Conservation (phyloP, 2,113 vertebrate species). For the Lipotes vexillifer region DNA sequence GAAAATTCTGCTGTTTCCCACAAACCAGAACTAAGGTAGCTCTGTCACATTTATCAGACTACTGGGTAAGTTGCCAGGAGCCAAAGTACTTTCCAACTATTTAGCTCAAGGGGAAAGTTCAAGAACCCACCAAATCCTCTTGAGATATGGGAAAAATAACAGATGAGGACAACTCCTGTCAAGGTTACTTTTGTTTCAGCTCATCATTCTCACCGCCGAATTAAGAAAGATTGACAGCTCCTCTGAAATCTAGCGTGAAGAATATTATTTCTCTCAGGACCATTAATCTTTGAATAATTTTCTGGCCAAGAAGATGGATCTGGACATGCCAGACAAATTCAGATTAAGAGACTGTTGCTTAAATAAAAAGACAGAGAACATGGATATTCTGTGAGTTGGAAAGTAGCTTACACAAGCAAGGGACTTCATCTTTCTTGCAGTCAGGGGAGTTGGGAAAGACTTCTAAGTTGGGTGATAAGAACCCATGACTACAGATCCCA, state of each 20-base stretch:
- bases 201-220: slow-evolving; percentile 2
- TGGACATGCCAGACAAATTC: slow-evolving; percentile 36
- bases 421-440: not conserved
- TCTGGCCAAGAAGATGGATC: not conserved
- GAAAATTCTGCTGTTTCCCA: slow-evolving; percentile 49
- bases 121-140: slow-evolving; percentile 34
- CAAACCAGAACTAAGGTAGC: slow-evolving; percentile 65
- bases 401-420: not conserved
- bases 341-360: slow-evolving; percentile 13
- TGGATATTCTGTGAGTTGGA: not conserved
- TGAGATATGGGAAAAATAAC: slow-evolving; percentile 35
- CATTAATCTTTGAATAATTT: slow-evolving; percentile 44
- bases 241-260: slow-evolving; percentile 26
- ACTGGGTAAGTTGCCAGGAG: slow-evolving; percentile 33
- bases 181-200: slow-evolving; percentile 11
- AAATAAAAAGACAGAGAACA: not conserved
- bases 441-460: not conserved
- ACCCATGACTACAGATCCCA: not conserved
- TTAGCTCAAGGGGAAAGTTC: slow-evolving; percentile 54
- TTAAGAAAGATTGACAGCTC: slow-evolving; percentile 30
- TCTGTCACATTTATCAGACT: slow-evolving; percentile 61
- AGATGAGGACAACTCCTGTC: slow-evolving; percentile 47
- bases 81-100: slow-evolving; percentile 52
- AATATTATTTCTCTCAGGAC: slow-evolving; percentile 21
- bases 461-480: not conserved